Evolutionary conservation across 2,888 invertebrate species (phyloP).

Genomic region (Steromphala cineraria): DNA sequence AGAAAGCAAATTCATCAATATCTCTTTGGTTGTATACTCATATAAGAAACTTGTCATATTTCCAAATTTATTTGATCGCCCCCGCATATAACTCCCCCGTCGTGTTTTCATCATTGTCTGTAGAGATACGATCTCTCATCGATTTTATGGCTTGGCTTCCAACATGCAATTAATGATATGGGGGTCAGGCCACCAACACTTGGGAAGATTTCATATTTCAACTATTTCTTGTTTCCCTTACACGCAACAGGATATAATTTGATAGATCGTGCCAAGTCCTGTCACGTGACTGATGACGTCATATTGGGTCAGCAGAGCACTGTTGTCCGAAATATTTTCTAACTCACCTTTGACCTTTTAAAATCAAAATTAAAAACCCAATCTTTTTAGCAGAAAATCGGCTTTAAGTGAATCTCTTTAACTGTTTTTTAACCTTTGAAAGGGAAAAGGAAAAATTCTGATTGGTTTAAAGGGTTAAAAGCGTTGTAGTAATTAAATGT

Average conservation of each 20-base stretch:
- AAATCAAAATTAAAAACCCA: too few relatives aligned
- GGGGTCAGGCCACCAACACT: neutral
- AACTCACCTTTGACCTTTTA: too few relatives aligned
- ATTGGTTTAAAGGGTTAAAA: too few relatives aligned
- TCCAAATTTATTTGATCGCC: neutral
- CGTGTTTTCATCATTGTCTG: neutral
- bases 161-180: neutral
- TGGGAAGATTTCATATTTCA: neutral
- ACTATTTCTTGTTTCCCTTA: neutral
- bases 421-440: too few relatives aligned
- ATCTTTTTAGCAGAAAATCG: too few relatives aligned
- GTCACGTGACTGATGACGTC: neutral
- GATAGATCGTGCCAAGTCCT: neutral
- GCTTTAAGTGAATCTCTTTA: too few relatives aligned
- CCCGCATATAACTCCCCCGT: neutral
- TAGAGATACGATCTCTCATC: neutral
- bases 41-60: neutral
- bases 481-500: too few relatives aligned
- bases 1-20: neutral
- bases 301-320: neutral
- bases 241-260: neutral
- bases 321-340: too few relatives aligned
- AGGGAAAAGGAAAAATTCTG: too few relatives aligned
- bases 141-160: neutral
- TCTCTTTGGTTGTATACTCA: neutral